Conservation (phyloP, 2,888 invertebrate species). For the Harmothoe impar region DNA sequence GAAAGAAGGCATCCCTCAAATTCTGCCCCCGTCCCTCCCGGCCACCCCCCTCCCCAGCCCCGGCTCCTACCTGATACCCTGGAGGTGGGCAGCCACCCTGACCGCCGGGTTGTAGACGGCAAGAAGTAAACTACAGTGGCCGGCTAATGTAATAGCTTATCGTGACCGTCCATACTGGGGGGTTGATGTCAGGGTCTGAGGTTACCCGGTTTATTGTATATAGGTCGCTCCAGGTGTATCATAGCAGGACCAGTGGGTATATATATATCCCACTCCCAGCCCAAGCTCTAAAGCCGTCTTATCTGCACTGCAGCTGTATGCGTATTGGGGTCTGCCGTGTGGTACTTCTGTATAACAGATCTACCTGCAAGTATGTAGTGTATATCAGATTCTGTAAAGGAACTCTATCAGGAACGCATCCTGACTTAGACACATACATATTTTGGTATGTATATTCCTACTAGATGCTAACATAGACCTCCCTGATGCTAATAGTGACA, state of each 20-base stretch:
- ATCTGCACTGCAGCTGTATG: no score
- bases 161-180: background rate
- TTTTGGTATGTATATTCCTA: no score
- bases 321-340: no score
- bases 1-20: background rate
- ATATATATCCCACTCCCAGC: no score
- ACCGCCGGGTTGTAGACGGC: background rate
- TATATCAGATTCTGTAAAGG: no score
- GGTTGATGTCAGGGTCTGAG: background rate
- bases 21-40: background rate
- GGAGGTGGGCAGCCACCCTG: background rate
- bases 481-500: no score
- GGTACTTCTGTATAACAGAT: no score
- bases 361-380: no score
- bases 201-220: background rate
- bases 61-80: background rate
- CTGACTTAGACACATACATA: no score
- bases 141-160: conserved; percentile 35
- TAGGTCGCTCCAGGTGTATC: conserved; percentile 12
- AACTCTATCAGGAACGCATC: no score
- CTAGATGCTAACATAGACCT: no score
- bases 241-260: background rate
- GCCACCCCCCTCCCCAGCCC: background rate
- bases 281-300: no score
- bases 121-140: background rate